Percentiles rank a stretch among this genome's conserved stretches.
Evolutionary conservation across 2,888 invertebrate genomes (phyloP).

Genomic region (Cataglyphis altisquamis): DNA sequence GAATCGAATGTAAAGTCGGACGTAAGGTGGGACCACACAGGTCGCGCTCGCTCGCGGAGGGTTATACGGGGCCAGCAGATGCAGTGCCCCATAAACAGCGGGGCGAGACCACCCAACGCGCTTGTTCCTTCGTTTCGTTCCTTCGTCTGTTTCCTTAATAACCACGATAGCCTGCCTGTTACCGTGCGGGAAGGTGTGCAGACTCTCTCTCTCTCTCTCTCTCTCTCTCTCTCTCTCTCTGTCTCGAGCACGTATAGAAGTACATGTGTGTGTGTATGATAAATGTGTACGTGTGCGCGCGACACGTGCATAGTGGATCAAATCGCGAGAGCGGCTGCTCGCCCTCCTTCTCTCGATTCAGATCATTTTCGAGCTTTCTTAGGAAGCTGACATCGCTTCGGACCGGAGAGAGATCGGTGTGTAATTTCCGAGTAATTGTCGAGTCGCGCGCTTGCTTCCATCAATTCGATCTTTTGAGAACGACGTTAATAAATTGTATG

Average conservation of each 20-base stretch:
- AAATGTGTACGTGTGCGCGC: conserved; percentile 5
- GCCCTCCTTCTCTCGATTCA: conserved; percentile 32
- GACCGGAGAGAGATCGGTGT: conserved; percentile 29
- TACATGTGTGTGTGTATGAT: not conserved
- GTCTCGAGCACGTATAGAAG: not conserved
- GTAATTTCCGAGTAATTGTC: conserved; percentile 47
- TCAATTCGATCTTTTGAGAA: conserved; percentile 27
- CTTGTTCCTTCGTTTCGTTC: conserved; percentile 75
- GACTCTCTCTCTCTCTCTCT: not conserved
- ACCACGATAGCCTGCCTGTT: conserved; percentile 80
- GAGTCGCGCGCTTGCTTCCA: conserved; percentile 27
- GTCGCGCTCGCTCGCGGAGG: conserved; percentile 77
- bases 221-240: not conserved
- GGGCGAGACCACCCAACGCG: conserved; percentile 85
- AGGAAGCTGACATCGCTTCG: conserved; percentile 22
- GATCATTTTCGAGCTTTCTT: conserved; percentile 49
- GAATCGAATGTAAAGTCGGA: conserved; percentile 84
- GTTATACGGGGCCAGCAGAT: conserved; percentile 83
- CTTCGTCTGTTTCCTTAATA: conserved; percentile 84
- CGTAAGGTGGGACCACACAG: conserved; percentile 84
- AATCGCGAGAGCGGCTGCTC: conserved; percentile 49
- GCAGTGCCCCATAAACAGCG: conserved; percentile 85
- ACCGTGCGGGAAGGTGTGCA: conserved; percentile 66
- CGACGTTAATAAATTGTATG: conserved; percentile 38
- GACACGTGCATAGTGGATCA: conserved; percentile 34